Conservation (phyloP, 2,797 vertebrate species). For the Cuculus canorus region DNA sequence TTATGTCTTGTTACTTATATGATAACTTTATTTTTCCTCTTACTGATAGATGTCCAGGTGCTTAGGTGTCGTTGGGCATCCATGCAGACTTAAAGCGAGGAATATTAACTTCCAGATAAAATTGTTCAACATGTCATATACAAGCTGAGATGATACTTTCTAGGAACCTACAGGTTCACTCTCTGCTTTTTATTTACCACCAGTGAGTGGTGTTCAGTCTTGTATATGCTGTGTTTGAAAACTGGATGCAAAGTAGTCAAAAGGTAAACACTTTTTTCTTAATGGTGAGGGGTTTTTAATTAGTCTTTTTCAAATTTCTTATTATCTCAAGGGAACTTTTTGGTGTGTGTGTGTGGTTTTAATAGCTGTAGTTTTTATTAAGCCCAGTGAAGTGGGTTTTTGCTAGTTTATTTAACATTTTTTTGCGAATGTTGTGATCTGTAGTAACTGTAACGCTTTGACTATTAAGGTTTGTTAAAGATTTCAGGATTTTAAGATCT, state of each 20-base stretch:
- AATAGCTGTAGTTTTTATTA: conserved; percentile 26
- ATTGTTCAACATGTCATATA: conserved; percentile 49
- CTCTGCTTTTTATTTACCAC: conserved; percentile 50
- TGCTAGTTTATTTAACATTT: conserved; percentile 53
- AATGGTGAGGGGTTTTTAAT: conserved; percentile 38
- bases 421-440: conserved; percentile 39
- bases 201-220: neutral
- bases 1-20: neutral
- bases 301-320: conserved; percentile 59
- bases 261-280: conserved; percentile 42
- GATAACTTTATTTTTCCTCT: neutral
- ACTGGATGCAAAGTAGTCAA: conserved; percentile 57
- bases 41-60: neutral
- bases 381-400: conserved; percentile 39
- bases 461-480: conserved; percentile 45
- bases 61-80: neutral
- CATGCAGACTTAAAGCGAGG: neutral
- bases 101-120: neutral
- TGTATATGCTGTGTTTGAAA: conserved; percentile 37
- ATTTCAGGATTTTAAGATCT: conserved; percentile 35
- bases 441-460: conserved; percentile 56
- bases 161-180: conserved; percentile 26
- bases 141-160: conserved; percentile 55
- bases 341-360: conserved; percentile 2
- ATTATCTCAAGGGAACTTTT: conserved; percentile 60